These are phyloP conservation scores for Tetragnatha montana DNA, from an alignment of 2,888 invertebrate species.

Conservation along the genomic window DNA sequence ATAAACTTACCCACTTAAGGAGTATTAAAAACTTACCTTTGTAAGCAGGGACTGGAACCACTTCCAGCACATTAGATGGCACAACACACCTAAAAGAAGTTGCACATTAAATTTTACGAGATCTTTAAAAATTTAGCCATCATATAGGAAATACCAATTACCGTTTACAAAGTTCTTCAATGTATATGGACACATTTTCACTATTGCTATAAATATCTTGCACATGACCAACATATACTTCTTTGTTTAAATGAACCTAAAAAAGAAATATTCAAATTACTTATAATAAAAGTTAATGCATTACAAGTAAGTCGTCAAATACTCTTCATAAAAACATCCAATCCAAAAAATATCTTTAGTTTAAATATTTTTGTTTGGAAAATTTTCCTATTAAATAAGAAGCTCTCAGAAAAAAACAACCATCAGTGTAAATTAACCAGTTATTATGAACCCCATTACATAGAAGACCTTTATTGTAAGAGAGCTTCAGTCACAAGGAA, in stretches of 20 bases:
- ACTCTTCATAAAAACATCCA: too few relatives aligned
- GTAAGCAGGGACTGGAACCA: slow-evolving; percentile 67
- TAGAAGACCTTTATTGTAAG: not conserved
- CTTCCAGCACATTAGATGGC: slow-evolving; percentile 59
- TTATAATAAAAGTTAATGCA: too few relatives aligned
- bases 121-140: not conserved
- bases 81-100: slow-evolving; percentile 52
- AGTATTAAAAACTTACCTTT: slow-evolving; percentile 51
- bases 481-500: not conserved
- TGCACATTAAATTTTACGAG: not conserved
- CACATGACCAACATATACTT: slow-evolving; percentile 56
- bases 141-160: slow-evolving; percentile 16
- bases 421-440: too few relatives aligned
- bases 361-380: too few relatives aligned
- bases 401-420: too few relatives aligned
- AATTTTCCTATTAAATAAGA: too few relatives aligned
- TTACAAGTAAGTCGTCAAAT: too few relatives aligned
- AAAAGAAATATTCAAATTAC: slow-evolving; percentile 15
- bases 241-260: slow-evolving; percentile 58
- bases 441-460: too few relatives aligned
- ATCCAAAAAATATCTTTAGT: too few relatives aligned
- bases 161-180: slow-evolving; percentile 64
- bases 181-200: slow-evolving; percentile 59
- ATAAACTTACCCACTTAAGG: not conserved
- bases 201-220: slow-evolving; percentile 56